Conservation (phyloP, 1,140 invertebrate species). For the Lasaia peninsularis region DNA sequence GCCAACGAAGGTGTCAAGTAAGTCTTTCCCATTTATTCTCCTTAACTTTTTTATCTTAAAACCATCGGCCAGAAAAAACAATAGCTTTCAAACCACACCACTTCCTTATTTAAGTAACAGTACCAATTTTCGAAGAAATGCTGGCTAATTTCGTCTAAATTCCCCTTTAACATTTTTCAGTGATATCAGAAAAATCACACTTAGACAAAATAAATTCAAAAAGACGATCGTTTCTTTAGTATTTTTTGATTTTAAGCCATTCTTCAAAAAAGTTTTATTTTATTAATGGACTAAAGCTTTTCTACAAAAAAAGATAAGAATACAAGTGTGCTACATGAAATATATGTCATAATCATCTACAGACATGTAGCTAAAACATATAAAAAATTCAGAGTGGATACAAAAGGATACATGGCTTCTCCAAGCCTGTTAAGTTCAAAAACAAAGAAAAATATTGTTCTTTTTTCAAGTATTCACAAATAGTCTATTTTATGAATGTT, state of each 20-base stretch:
- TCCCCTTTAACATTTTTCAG: background rate
- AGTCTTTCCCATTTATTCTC: too few relatives aligned
- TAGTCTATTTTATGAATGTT: conserved; percentile 10
- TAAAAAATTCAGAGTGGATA: background rate
- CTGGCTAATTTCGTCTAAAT: background rate
- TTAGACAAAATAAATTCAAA: background rate
- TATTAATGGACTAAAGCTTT: too few relatives aligned
- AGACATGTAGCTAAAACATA: background rate
- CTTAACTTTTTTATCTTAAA: too few relatives aligned
- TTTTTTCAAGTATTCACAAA: background rate
- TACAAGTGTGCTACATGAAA: background rate
- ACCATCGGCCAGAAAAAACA: too few relatives aligned
- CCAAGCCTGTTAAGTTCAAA: background rate
- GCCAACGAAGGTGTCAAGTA: too few relatives aligned
- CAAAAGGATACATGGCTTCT: background rate
- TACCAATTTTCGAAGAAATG: background rate
- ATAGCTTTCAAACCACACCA: background rate
- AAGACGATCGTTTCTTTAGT: background rate
- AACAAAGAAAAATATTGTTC: conserved; percentile 1
- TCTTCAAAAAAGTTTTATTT: too few relatives aligned
- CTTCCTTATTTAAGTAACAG: background rate
- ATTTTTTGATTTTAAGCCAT: background rate
- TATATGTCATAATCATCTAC: conserved; percentile 3
- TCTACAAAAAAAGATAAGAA: background rate
- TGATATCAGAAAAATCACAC: background rate